Conservation (phyloP, 2,113 vertebrate genomes). For the Hemicordylus capensis region DNA sequence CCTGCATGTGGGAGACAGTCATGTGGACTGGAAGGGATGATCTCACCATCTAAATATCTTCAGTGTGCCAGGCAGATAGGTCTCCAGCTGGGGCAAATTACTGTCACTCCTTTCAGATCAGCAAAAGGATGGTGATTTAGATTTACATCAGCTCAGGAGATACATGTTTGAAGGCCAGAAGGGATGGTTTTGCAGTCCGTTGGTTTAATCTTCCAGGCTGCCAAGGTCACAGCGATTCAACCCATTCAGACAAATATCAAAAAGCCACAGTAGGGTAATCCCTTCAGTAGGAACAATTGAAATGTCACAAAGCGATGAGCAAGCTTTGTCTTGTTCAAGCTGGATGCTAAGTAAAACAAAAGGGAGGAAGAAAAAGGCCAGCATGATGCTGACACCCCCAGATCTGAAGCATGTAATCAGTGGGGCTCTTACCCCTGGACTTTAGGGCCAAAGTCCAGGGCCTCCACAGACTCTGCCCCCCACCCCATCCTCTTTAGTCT, state of each 20-base stretch:
- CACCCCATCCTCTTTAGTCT: no score
- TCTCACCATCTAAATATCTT: slow-evolving; percentile 22
- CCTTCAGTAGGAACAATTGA: not conserved
- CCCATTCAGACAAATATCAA: not conserved
- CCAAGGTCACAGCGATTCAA: not conserved
- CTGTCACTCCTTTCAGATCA: slow-evolving; percentile 10
- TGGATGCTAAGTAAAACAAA: no score
- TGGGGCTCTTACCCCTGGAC: no score
- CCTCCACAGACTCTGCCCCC: no score
- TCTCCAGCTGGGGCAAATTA: slow-evolving; percentile 17
- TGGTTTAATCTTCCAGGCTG: not conserved
- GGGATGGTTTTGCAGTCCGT: not conserved
- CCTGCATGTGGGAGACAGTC: not conserved
- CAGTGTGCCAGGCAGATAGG: slow-evolving; percentile 15
- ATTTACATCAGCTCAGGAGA: slow-evolving; percentile 25
- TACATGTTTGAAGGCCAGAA: not conserved
- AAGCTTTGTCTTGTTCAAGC: no score
- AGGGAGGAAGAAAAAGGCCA: no score
- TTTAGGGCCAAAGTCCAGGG: no score
- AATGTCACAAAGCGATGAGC: not conserved
- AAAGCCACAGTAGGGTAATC: not conserved
- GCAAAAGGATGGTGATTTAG: slow-evolving; percentile 24
- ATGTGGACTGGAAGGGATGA: not conserved
- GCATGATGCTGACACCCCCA: no score
- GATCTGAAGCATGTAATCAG: no score